These are phyloP conservation scores for Ericerus pela DNA, from an alignment of 1,140 invertebrate genomes.

Conservation along the genomic window DNA sequence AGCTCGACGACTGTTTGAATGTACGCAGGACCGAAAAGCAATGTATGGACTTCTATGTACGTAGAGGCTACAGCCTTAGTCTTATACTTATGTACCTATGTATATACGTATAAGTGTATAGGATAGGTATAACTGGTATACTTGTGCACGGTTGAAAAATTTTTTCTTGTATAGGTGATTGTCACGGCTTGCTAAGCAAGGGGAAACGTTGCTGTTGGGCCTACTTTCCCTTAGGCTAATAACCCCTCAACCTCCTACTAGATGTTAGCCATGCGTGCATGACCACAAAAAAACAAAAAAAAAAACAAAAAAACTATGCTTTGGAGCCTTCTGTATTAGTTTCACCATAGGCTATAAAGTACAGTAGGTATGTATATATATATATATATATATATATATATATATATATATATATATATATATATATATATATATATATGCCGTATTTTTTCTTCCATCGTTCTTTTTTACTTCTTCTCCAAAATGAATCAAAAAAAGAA, in stretches of 20 bases:
- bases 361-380: no score
- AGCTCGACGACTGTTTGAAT: neutral
- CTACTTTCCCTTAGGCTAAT: slow-evolving; percentile 9
- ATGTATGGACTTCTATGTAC: no score
- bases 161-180: slow-evolving; percentile 11
- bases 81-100: no score
- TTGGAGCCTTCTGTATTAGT: neutral
- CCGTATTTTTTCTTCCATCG: neutral
- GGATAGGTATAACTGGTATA: neutral
- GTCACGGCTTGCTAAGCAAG: slow-evolving; percentile 8
- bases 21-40: neutral
- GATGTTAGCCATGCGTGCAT: slow-evolving; percentile 4
- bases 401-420: no score
- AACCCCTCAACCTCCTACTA: slow-evolving; percentile 1
- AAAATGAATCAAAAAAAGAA: neutral
- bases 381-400: no score
- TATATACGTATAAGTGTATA: neutral
- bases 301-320: slow-evolving; percentile 3
- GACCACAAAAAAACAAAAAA: slow-evolving; percentile 8
- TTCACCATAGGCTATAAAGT: no score
- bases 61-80: no score
- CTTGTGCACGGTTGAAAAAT: slow-evolving; percentile 6
- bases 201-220: slow-evolving; percentile 5
- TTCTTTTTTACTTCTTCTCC: neutral
- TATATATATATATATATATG: no score